Evolutionary conservation across 2,888 invertebrate genomes (phyloP), one percentile per base, ranked within the genome.

Genomic region (Ferdinandea cuprea): DNA sequence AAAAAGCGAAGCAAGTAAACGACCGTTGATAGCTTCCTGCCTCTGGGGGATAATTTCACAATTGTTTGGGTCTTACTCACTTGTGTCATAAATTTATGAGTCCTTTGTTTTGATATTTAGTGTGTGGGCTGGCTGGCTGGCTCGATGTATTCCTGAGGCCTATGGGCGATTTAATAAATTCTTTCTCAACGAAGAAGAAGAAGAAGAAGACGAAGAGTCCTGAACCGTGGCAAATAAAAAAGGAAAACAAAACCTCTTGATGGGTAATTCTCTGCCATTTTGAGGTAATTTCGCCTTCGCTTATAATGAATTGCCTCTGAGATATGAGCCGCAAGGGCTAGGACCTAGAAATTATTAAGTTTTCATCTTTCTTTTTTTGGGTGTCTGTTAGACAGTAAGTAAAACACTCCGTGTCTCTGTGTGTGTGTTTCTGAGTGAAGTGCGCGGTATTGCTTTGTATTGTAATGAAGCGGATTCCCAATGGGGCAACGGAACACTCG

Each of bases 1-100:
- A 21, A 35, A 13, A n/a, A n/a, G n/a, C n/a, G n/a, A n/a, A 15
- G 19, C n/a, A 44, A 42, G 21, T 58, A 32, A 21, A 58, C 50
- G 56, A 56, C 15, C 79, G 81, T 71, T 81, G 81, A 81, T 81
- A 81, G 81, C 65, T 59, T 77, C 74, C 35, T 72, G 79, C 87
- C 89, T 87, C 85, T 83, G 86, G 88, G 89, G 89, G 86, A 88
- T 87, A 89, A 87, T 89, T 88, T 87, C 87, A 86, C 88, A 88
- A 88, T 88, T 87, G 89, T 87, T 86, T 81, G 81, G 81, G 81
- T 72, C 81, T 81, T 81, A 76, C 71, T 81, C 81, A 76, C 81
- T 81, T 76, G 81, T 81, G 81, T 66, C 81, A 76, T 81, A 81
- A 81, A 81, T 81, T 81, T 81, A 81, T 71, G 76, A 81, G 81